A percentile compares a stretch with the other conserved stretches of the same genome.
Evolutionary conservation across 35 echinoderm and acorn worm species (phyloP).

Genomic region (Diadema setosum): DNA sequence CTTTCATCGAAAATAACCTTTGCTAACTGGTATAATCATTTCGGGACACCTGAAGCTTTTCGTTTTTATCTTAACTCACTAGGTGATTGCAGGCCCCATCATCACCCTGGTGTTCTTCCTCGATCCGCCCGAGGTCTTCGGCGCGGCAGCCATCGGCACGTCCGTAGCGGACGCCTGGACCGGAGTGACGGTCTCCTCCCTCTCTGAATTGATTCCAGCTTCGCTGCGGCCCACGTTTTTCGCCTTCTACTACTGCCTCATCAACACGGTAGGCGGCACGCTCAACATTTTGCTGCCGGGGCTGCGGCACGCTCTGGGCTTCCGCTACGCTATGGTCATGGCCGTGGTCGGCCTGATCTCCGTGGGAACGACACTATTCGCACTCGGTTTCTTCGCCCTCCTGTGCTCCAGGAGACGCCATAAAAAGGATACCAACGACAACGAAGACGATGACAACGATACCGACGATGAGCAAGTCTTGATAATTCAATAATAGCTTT

Average conservation of each 20-base stretch:
- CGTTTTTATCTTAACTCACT: no score
- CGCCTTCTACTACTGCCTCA: constrained; percentile 20
- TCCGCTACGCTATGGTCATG: constrained; percentile 13
- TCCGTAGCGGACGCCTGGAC: background rate
- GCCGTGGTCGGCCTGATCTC: background rate
- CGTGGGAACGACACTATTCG: background rate
- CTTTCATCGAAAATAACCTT: no score
- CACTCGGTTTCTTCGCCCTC: background rate
- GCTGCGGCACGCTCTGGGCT: background rate
- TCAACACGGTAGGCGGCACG: constrained; percentile 36
- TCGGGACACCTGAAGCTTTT: no score
- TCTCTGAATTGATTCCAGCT: constrained; percentile 10
- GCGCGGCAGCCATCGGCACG: background rate
- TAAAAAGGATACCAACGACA: background rate
- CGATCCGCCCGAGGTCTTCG: constrained; percentile 14
- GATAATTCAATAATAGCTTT: no score
- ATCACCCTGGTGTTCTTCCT: background rate
- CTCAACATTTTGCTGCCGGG: constrained; percentile 5
- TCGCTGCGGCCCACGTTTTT: background rate
- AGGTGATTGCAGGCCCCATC: background rate
- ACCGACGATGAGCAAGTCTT: background rate
- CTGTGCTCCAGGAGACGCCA: background rate
- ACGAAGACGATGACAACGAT: background rate
- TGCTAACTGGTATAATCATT: no score
- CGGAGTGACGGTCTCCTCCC: background rate